Evolutionary conservation across 92 coral and sea anemone genomes (phyloP).

Genomic region (Parazoanthus darwini): DNA sequence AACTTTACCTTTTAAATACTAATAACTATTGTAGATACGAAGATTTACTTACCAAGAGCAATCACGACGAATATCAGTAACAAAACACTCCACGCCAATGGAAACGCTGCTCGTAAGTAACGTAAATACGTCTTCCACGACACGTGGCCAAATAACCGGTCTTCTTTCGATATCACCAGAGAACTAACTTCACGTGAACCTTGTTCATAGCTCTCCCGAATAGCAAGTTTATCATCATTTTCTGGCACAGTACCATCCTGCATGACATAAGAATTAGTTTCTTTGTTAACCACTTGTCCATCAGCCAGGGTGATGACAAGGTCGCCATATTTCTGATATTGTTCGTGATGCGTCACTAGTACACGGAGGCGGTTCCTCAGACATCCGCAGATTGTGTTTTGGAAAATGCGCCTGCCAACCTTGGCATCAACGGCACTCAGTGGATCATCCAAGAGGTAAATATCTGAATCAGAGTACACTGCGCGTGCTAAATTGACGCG

Average conservation of each 20-base stretch:
- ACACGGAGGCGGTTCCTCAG: neutral
- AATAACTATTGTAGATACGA: too few species aligned
- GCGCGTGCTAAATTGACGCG: constrained; percentile 26
- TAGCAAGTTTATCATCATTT: neutral
- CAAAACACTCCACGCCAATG: neutral
- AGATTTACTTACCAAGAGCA: constrained; percentile 9
- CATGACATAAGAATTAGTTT: neutral
- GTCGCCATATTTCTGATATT: constrained; percentile 9
- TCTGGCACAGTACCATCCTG: neutral
- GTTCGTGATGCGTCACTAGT: neutral
- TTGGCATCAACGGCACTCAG: constrained; percentile 18
- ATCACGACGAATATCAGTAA: neutral
- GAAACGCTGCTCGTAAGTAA: neutral
- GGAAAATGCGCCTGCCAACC: constrained; percentile 14
- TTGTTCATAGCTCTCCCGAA: too few species aligned
- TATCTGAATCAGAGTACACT: constrained; percentile 11
- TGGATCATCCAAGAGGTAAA: constrained; percentile 10
- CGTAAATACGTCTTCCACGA: constrained; percentile 7
- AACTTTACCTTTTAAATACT: too few species aligned
- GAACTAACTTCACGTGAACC: neutral
- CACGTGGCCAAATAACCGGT: constrained; percentile 21
- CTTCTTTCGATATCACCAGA: constrained; percentile 6
- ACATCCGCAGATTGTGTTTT: neutral
- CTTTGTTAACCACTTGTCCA: neutral
- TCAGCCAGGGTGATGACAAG: neutral